phyloP scores from a whole-genome alignment of 2,888 invertebrate species.

The Drosophila neotestacea region DNA sequence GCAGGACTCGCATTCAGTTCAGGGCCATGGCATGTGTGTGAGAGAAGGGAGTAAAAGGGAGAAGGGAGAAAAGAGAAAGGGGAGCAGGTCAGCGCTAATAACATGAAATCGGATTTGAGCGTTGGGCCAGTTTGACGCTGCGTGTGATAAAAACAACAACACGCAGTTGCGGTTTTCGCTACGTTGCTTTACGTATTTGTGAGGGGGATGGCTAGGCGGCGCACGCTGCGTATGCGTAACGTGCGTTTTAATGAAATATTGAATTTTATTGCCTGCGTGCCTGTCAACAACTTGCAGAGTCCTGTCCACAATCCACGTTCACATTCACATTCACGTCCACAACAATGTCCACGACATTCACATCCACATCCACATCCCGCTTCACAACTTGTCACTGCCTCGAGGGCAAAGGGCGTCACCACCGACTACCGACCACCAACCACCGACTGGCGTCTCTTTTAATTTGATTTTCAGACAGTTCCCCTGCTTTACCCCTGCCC shows the following conservation, averaged over 20 bases:
- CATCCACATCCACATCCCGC: slow-evolving; percentile 25
- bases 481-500: neutral
- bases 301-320: slow-evolving; percentile 26
- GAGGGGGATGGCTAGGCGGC: slow-evolving; percentile 14
- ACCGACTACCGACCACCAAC: slow-evolving; percentile 3
- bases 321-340: slow-evolving; percentile 9
- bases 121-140: slow-evolving; percentile 60
- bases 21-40: slow-evolving; percentile 28
- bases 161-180: slow-evolving; percentile 64
- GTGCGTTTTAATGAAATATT: slow-evolving; percentile 83
- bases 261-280: slow-evolving; percentile 84
- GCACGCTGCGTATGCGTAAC: slow-evolving; percentile 80
- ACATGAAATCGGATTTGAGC: slow-evolving; percentile 78
- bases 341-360: slow-evolving; percentile 2
- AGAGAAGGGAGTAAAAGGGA: neutral
- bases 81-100: slow-evolving; percentile 58
- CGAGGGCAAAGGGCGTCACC: slow-evolving; percentile 61
- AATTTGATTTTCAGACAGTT: slow-evolving; percentile 74
- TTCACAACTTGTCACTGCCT: slow-evolving; percentile 80
- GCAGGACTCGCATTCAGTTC: slow-evolving; percentile 27
- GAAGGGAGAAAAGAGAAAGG: neutral
- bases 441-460: slow-evolving; percentile 67
- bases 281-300: slow-evolving; percentile 79
- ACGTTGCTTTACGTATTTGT: slow-evolving; percentile 42
- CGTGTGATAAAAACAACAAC: slow-evolving; percentile 77